Evolutionary conservation across 2,888 invertebrate species (phyloP), one percentile per base, ranked within the genome.

Genomic region (Pandemis corylana): DNA sequence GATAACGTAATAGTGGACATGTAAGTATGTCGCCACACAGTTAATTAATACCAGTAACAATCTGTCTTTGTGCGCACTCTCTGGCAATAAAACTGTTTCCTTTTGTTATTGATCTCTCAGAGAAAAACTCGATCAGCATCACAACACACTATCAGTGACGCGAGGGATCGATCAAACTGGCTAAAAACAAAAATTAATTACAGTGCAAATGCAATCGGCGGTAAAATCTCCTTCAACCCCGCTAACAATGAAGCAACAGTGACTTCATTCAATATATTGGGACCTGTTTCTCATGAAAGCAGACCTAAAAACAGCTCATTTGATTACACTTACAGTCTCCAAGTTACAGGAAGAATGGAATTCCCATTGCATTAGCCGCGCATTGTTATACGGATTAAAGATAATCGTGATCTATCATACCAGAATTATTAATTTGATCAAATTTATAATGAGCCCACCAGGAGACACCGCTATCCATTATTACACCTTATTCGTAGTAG

Each of bases 201-300:
- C 76, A 72, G 74, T 77, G 28, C 73, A 75, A 76, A 79, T 72
- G 73, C 80, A 80, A 85, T 85, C 84, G 79, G 59, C 66, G 79
- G 79, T 80, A 66, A 74, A 79, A 82, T 83, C 80, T 83, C 78
- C 79, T 79, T 79, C 59, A 79, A 82, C 75, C 75, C 77, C 61
- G 80, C 78, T 81, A 74, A 85, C 82, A 84, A 84, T 84, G 80
- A 83, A 80, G 79, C 81, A 81, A 82, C 77, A 65, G 79, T 76
- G 76, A 77, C 70, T 80, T 80, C 83, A 84, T 81, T 79, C 81
- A 81, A 82, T 83, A 77, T 80, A 79, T 80, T 77, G 70, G 77
- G 77, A 36, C 84, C 82, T 85, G 85, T 86, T 86, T 87, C 81
- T 79, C 80, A 81, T 86, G 85, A 84, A 83, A 84, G 82, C 79